Base-by-base conservation (phyloP, 53 echinoderm and acorn worm genomes). In the Holothuria scabra region DNA sequence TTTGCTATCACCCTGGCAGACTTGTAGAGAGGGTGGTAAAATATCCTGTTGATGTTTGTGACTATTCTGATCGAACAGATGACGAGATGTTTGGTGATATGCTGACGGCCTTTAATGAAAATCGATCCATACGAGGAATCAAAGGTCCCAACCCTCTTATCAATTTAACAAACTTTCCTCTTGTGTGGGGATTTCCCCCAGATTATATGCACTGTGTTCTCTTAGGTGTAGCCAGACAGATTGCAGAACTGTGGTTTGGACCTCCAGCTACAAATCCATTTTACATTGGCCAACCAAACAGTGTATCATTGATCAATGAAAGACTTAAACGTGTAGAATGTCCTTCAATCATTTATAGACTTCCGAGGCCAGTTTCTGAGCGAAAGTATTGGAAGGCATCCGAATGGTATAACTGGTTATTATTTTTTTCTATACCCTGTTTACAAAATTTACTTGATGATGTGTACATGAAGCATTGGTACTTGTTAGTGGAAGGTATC, bases 191-290 rank as follows among this genome's bases (percentile, higher is more conserved):
- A 4, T 88, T 88, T 4, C 88, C 84, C 1, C 28, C 30, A 9
- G 86, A 90, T 19, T 90, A 86, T 34, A 90, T 90, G 86, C 90
- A 86, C 59, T 90, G 86, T 23, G 52, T 74, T 5, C 59, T 86
- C 5, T 86, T 86, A 22, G 90, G 90, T 12, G 90, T 90, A 9
- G 31, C 75, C 1, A 81, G 86, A 16, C 90, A 90, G 33, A 10
- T 90, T 21, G 28, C 90, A 70, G 56, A 82, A 22, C 49, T 85
- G 46, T 89, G 89, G 89, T 85, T 89, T 85, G 75, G 62, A 12
- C 81, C 68, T 12, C 81, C 67, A n/a, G 89, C 89, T 67, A 34
- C 13, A 21, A 60, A 23, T 28, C 60, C 28, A 18, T 90, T 86
- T 24, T 90, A 90, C 49, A 86, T 90, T 56, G 90, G 85, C 22